These are phyloP conservation scores for Felis catus DNA, from an alignment of 2,113 vertebrate genomes.

Conservation along the genomic window DNA sequence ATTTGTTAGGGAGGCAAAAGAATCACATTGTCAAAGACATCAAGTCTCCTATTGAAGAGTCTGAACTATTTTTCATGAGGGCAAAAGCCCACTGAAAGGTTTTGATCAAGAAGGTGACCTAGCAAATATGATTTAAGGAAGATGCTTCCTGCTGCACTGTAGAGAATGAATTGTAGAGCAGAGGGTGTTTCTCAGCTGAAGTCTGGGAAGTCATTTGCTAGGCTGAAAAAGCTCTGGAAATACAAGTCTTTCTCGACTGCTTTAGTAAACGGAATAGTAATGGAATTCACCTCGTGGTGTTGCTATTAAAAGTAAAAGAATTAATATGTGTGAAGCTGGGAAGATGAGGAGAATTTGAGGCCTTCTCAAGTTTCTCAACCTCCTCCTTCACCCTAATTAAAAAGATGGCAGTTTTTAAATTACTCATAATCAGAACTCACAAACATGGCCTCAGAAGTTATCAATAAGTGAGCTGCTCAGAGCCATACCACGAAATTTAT, in stretches of 20 bases:
- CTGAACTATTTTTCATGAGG: neutral
- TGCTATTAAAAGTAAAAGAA: neutral
- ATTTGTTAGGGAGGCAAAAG: neutral
- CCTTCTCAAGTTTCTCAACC: neutral
- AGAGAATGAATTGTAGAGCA: rapidly evolving
- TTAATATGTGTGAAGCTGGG: neutral
- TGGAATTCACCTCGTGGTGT: neutral
- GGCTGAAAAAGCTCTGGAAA: neutral
- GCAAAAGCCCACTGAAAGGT: neutral
- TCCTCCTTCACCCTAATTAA: neutral
- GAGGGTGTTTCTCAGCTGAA: neutral
- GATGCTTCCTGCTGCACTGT: neutral
- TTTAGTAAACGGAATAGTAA: neutral
- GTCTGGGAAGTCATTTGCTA: neutral
- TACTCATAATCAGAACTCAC: slow-evolving; percentile 28
- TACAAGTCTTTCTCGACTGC: neutral
- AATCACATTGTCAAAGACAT: neutral
- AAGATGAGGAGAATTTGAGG: neutral
- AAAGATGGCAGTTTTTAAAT: neutral
- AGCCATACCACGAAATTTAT: neutral
- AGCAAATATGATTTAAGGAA: neutral
- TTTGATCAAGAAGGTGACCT: neutral
- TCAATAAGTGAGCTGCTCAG: neutral
- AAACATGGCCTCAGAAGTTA: slow-evolving; percentile 12
- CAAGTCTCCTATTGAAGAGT: neutral